Base-by-base conservation (phyloP, 1,140 invertebrate species). In the Apis laboriosa region DNA sequence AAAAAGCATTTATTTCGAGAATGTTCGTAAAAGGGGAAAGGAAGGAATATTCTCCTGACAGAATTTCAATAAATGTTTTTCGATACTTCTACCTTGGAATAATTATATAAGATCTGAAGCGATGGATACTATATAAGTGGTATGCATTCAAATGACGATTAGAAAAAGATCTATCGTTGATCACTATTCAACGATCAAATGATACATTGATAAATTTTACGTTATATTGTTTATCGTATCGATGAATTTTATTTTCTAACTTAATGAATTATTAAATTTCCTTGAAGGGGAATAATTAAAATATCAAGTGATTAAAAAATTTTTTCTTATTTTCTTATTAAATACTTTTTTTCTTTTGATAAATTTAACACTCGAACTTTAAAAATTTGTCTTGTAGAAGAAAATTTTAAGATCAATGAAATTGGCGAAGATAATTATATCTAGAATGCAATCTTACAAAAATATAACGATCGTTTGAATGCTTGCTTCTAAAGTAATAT, bases 71-170 rank as follows among this genome's bases (percentile, higher is more conserved):
- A 79, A 83, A 43, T n/a, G 34, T 80, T 84, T 80, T 84, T 80
- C 77, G 49, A 80, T 84, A 68, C 71, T 73, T 84, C 70, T 70
- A 75, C 61, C 77, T 80, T 80, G 60, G 66, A 81, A 56, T 71
- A 71, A 81, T n/a, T 71, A 24, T 55, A n/a, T 68, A 84, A 80
- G 56, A 70, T 77, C 63, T 60, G 56, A 80, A 71, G 58, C 68
- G 75, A 78, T 51, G 56, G 74, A 63, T 78, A 53, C 43, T 43
- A 63, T 78, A 53, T 24, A 77, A 43, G 74, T 9, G 19, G 58
- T 58, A 74, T 55, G 49, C 80, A 64, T 77, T 77, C 74, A 68
- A 83, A 83, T 77, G 73, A 66, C 24, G 56, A 63, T 49, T 28
- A 11, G 17, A 24, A 55, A 24, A 78, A 49, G 24, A 63, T 63